Base-by-base conservation (phyloP, 2,888 invertebrate genomes). In the Pyrrhia umbra region DNA sequence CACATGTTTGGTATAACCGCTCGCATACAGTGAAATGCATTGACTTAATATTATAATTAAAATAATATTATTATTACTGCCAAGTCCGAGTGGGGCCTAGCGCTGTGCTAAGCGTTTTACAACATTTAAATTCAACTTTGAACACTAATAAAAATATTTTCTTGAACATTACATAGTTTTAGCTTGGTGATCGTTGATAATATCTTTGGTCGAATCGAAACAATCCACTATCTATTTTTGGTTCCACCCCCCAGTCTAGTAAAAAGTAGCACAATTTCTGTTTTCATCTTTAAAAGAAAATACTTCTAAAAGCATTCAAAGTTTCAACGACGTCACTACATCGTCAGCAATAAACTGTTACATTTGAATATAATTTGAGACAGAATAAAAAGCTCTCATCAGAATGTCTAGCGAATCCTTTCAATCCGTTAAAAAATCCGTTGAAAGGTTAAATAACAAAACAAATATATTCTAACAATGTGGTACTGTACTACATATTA, bases 1-100 rank as follows among this genome's bases (percentile, higher is more conserved):
- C 83, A 83, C 83, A 83, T 84, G 61, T 74, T 76, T 64, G 81
- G 85, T 83, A 79, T 72, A 78, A 73, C 65, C 69, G 75, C 77
- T 79, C 80, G 79, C 76, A 77, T 77, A 82, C 79, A 71, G 42
- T 56, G 47, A 83, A 84, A 85, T 83, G 81, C 81, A 75, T 64
- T 6, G 77, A 80, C 82, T 76, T 77, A 85, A 79, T 49, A 67
- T 79, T 46, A 69, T 63, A 71, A 76, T 74, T 68, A 50, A 62
- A 63, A 68, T 77, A 65, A 65, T 58, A 66, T 54, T 50, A 46
- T 58, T 58, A 61, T 57, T 65, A 51, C 45, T 49, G 68, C 70
- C 57, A 61, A 74, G 47, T 77, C 61, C 45, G 37, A 45, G 54
- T 45, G 23, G 27, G 30, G 37, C 68, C 6, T 57, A 73, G 73